A percentile compares a stretch with the other conserved stretches of the same genome.
These are phyloP conservation scores for Platysternon megacephalum DNA, from an alignment of 2,113 vertebrate species.

Conservation along the genomic window DNA sequence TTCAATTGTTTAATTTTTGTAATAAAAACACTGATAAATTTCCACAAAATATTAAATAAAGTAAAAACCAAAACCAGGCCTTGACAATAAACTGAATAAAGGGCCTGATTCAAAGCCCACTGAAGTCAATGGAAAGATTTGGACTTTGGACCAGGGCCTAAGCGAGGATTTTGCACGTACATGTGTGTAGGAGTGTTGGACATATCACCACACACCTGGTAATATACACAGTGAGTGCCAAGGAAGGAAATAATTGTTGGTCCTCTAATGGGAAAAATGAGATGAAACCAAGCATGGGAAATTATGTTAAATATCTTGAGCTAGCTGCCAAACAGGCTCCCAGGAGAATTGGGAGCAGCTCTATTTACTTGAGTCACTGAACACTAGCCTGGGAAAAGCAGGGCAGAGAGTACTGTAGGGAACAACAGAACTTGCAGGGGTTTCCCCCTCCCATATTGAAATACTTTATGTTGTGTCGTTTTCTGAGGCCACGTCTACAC, in stretches of 20 bases:
- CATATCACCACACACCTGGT: not conserved
- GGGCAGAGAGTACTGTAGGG: not conserved
- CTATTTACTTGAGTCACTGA: not conserved
- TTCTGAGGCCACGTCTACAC: no score
- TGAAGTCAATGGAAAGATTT: not conserved
- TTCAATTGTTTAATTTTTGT: not conserved
- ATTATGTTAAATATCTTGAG: not conserved
- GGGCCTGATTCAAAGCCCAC: not conserved
- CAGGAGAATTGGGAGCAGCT: rapidly evolving
- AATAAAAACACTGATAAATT: not conserved
- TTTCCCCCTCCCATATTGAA: not conserved
- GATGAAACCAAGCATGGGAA: not conserved
- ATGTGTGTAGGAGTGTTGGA: not conserved
- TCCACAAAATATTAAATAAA: not conserved
- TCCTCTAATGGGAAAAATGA: not conserved
- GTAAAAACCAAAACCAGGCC: no score
- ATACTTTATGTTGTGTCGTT: not conserved
- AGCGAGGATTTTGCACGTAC: not conserved
- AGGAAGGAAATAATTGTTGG: not conserved
- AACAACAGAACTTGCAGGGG: not conserved
- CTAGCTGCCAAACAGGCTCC: not conserved
- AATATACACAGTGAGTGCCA: not conserved
- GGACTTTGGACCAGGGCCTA: not conserved
- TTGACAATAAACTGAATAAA: not conserved
- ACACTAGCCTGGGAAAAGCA: not conserved